Evolutionary conservation across 2,888 invertebrate species (phyloP), one percentile per base, ranked within the genome.

Genomic region (Thera britannica): DNA sequence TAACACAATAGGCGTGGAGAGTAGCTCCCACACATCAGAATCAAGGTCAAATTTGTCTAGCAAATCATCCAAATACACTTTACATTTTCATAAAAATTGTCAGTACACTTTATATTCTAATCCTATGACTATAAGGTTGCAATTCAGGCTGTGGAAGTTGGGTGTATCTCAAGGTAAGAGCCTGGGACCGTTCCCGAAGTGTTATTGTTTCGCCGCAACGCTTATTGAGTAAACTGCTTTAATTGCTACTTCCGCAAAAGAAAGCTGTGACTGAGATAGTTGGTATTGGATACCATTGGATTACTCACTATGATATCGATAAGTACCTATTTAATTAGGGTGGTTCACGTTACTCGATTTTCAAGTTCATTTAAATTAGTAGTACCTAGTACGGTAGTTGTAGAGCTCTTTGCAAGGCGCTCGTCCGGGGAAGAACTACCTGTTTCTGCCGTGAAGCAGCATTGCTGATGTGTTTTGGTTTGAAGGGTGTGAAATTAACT

Each of bases 41-140:
- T 91, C 90, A 90, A 88, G 92, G 92, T 92, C 89, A 89, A 87
- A 88, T 87, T 89, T 85, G 87, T 89, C 88, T 86, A 83, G 86
- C 83, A 84, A 90, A 87, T 87, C 86, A 85, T 85, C 85, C 81
- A 83, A 85, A 87, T 86, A 83, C 83, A 78, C 79, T 77, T 78
- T 76, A 74, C 79, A 81, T 77, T 72, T 79, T 71, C 72, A 71
- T 67, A 58, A 60, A 64, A 46, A 3, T 2, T 34, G 41, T 3
- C 67, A 76, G 62, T 57, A 57, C 6, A 75, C 79, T 76, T 66
- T 68, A 11, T 46, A 64, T 77, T 74, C 70, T 79, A 82, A 35
- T 1, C 0, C 2, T 1, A 3, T 9, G 1, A 1, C 0, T 0
- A 44, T 73, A 78, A 70, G 75, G 62, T 61, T 56, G 34, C 65